A percentile compares a stretch with the other conserved stretches of the same genome.
Evolutionary conservation across 1,140 invertebrate genomes (phyloP).

Genomic region (Drosophila cardini): DNA sequence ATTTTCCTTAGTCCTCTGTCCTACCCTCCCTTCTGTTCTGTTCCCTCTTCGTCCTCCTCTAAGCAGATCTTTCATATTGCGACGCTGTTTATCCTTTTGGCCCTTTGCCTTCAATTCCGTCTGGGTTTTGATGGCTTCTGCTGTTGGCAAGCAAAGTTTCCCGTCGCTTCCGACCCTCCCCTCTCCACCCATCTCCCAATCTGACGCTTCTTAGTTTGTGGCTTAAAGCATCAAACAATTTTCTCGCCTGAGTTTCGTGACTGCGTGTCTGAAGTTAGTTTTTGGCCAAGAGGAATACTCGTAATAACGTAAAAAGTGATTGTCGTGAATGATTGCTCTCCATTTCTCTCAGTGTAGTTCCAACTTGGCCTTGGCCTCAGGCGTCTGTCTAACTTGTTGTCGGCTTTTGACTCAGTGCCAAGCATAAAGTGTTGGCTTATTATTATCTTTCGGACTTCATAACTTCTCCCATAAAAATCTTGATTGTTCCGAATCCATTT

Average conservation of each 20-base stretch:
- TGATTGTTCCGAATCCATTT: constrained; percentile 48
- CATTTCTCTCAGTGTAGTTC: constrained; percentile 67
- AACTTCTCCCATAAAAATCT: constrained; percentile 70
- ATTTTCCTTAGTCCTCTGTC: constrained; percentile 10
- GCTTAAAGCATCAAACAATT: constrained; percentile 62
- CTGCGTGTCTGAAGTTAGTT: constrained; percentile 65
- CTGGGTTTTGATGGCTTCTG: constrained; percentile 59
- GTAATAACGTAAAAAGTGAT: constrained; percentile 57
- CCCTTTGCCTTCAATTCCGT: constrained; percentile 36
- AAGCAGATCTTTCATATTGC: constrained; percentile 52
- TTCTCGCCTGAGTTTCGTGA: constrained; percentile 45
- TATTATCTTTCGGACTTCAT: constrained; percentile 84
- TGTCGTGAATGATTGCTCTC: constrained; percentile 61
- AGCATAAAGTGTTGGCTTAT: constrained; percentile 82
- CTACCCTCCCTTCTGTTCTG: not conserved
- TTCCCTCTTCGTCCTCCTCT: not conserved
- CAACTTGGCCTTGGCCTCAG: constrained; percentile 50
- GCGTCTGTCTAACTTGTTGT: constrained; percentile 39
- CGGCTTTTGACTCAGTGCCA: constrained; percentile 78
- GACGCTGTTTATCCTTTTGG: constrained; percentile 63
- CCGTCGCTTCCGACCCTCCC: constrained; percentile 56
- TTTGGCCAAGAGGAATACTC: constrained; percentile 24
- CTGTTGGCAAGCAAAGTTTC: constrained; percentile 67
- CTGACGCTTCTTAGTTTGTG: constrained; percentile 35
- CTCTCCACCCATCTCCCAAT: constrained; percentile 11